A percentile compares a stretch with the other conserved stretches of the same genome.
Evolutionary conservation across 2,797 vertebrate species (phyloP).

Genomic region (Meriones psammophilus): DNA sequence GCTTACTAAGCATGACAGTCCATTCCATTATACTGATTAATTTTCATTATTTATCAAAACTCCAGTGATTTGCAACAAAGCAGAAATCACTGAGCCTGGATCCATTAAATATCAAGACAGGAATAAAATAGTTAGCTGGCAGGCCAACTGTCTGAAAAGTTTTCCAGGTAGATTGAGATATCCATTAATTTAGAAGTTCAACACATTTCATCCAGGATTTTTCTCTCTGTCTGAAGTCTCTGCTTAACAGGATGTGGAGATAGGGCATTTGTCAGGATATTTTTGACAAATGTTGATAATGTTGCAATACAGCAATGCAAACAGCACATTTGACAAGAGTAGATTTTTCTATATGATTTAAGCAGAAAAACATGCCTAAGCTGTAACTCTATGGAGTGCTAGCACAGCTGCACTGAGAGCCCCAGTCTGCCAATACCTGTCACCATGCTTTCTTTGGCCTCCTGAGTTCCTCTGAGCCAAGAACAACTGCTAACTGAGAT

Average conservation of each 20-base stretch:
- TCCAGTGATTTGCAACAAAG: too few species aligned
- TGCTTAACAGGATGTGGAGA: neutral
- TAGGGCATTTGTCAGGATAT: too few species aligned
- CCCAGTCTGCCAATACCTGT: neutral
- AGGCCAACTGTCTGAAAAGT: too few species aligned
- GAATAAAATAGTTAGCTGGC: neutral
- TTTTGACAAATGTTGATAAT: too few species aligned
- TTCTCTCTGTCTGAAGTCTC: neutral
- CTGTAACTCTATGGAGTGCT: neutral
- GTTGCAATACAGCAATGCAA: neutral
- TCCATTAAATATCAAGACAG: neutral
- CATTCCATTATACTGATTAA: neutral
- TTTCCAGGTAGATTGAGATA: too few species aligned
- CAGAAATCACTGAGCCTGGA: neutral
- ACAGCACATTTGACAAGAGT: too few species aligned
- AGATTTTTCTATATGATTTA: too few species aligned
- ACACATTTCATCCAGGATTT: neutral
- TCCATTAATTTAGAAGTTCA: neutral
- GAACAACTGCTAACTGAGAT: neutral
- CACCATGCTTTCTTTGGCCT: neutral
- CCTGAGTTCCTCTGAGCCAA: neutral
- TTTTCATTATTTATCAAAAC: neutral
- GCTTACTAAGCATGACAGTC: neutral
- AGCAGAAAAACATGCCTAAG: too few species aligned
- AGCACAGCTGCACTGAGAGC: neutral